A percentile compares a stretch with the other conserved stretches of the same genome.
Evolutionary conservation across 1,140 invertebrate genomes (phyloP).

Genomic region (Diplogasteroides magnus): DNA sequence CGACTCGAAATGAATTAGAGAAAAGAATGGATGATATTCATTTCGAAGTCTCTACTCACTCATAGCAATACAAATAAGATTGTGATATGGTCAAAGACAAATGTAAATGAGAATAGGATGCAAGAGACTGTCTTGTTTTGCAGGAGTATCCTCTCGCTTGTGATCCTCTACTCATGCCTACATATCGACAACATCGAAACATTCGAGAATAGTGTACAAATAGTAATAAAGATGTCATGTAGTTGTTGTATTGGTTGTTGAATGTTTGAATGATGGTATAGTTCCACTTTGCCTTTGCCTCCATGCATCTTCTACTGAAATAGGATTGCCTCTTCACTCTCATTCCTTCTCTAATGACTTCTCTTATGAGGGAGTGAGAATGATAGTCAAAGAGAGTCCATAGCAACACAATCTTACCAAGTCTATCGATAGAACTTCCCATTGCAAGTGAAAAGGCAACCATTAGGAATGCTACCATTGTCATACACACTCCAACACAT

Average conservation of each 20-base stretch:
- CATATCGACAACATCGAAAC: slow-evolving; percentile 89
- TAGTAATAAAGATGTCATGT: too few species aligned
- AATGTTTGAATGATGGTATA: too few species aligned
- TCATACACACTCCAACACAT: not conserved
- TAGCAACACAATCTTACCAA: not conserved
- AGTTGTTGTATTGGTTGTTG: too few species aligned
- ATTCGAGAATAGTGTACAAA: too few species aligned
- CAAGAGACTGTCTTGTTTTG: too few species aligned
- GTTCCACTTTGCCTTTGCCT: not conserved
- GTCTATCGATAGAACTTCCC: not conserved
- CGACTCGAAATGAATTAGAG: too few species aligned
- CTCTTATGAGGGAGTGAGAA: too few species aligned
- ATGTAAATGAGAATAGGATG: too few species aligned
- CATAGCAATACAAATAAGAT: not conserved
- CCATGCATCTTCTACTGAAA: not conserved
- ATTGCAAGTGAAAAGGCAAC: not conserved
- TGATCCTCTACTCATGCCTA: slow-evolving; percentile 90
- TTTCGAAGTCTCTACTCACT: too few species aligned
- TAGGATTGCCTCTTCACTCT: not conserved
- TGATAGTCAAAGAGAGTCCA: too few species aligned
- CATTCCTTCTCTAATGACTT: too few species aligned
- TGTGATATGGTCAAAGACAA: not conserved
- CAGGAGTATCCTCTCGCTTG: slow-evolving; percentile 58
- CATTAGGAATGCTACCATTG: not conserved
- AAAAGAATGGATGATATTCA: too few species aligned